Evolutionary conservation across 2,888 invertebrate species (phyloP), one percentile per base, ranked within the genome.

Genomic region (Acholoe squamosa): DNA sequence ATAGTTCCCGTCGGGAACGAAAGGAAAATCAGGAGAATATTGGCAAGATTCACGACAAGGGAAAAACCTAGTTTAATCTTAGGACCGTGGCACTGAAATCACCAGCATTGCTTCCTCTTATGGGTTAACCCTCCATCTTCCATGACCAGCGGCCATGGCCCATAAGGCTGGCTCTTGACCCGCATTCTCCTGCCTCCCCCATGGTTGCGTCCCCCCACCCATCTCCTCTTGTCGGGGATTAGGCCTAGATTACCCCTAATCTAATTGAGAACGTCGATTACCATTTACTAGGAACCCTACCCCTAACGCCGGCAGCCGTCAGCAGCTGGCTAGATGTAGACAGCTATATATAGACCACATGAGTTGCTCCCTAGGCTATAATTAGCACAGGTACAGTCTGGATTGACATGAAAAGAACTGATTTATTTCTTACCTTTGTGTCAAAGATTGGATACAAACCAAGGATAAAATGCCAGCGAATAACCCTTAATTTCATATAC

Each of bases 211-310:
- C n/a, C 5, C 61, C 61, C 61, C 61, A n/a, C 61, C 61, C 61
- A 5, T 3, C 61, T n/a, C 19, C 61, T 61, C 61, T 61, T 19
- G 71, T n/a, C 71, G 28, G 19, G 16, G 71, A 71, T 71, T 71
- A 71, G 71, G 31, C 28, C 71, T 71, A 71, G 71, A 71, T 71
- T 71, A 71, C 28, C 71, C 71, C 71, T 71, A 71, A 71, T 71
- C 71, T 28, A 28, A 71, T 71, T 71, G 71, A 71, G 71, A 28
- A 71, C 28, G 71, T 22, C 71, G 71, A 71, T 71, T 28, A 71
- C 28, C 71, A 28, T 22, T 25, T 28, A 28, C 31, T 71, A 25
- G 28, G 71, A 0, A 25, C 71, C 31, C 28, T 43, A 43, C 43
- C 43, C 43, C 43, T 43, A 3, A 43, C 5, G 43, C 43, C 10